Evolutionary conservation across 1,140 invertebrate species (phyloP), one percentile per base, ranked within the genome.

Genomic region (Drosophila trapezifrons): DNA sequence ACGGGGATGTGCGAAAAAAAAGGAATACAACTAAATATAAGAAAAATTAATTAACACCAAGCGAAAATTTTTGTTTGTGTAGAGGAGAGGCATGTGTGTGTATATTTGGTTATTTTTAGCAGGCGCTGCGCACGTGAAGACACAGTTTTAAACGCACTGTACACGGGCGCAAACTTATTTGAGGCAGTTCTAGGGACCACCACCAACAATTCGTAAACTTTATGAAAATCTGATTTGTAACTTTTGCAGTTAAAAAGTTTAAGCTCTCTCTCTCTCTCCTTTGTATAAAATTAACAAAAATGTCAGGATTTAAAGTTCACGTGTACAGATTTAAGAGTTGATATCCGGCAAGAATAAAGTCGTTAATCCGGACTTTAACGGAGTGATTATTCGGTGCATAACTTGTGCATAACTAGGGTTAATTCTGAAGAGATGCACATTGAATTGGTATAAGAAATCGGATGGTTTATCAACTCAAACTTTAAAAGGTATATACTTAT

Each of bases 11-110:
- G 62, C 43, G 22, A 64, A 42, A 58, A 37, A 45, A 54, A 59
- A 52, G 22, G 9, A 22, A 49, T 18, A 51, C 12, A 35, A 56
- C 20, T 49, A 62, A 70, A 57, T 65, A 67, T 59, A 60, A 49
- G 66, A 32, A 77, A 81, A 81, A 81, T 77, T 86, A 85, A 85
- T 85, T 85, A 85, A 82, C 83, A 87, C 71, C 58, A 64, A 65
- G 76, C 60, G 52, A 76, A 76, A 76, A 73, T 69, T 70, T 42
- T 46, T 55, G 15, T 49, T 20, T 78, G 58, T 52, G 25, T 17
- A 22, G 15, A 22, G 22, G 9, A 49, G 4, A 13, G 17, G 17
- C 15, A 18, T 57, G 32, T 43, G 25, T 37, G 43, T 74, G 27
- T 65, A 32, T 58, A 52, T 46, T 22, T 25, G 32, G 32, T 69